phyloP scores from a whole-genome alignment of 2,113 vertebrate genomes.

The Penelope pileata region DNA sequence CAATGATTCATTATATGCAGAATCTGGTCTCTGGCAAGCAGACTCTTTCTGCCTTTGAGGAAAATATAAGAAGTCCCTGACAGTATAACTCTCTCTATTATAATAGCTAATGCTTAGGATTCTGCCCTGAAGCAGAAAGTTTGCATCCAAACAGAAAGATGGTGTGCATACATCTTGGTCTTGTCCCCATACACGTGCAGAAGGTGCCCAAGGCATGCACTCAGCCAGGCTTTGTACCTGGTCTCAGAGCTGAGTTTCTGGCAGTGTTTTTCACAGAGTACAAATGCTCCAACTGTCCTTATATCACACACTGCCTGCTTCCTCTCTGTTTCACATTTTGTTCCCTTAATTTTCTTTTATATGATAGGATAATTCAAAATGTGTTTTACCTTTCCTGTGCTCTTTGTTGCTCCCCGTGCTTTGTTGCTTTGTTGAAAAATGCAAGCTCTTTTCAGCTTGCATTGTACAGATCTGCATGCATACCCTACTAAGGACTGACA shows the following conservation, averaged over 20 bases:
- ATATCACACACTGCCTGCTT: background rate
- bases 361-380: background rate
- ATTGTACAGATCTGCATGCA: background rate
- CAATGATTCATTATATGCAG: background rate
- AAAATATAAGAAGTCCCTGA: background rate
- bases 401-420: background rate
- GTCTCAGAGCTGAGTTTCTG: background rate
- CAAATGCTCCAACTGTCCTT: background rate
- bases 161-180: background rate
- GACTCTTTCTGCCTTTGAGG: background rate
- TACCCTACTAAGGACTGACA: background rate
- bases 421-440: no score
- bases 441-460: background rate
- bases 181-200: background rate
- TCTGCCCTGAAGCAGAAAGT: background rate
- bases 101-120: background rate
- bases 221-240: background rate
- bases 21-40: background rate
- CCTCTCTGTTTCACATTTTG: background rate
- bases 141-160: background rate
- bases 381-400: background rate
- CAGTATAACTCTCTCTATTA: background rate
- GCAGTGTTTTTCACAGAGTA: background rate
- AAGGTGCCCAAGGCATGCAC: background rate
- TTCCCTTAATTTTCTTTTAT: background rate